Percentiles rank a stretch among this genome's conserved stretches.
phyloP scores from a whole-genome alignment of 2,888 invertebrate species.

The Elegia similella region DNA sequence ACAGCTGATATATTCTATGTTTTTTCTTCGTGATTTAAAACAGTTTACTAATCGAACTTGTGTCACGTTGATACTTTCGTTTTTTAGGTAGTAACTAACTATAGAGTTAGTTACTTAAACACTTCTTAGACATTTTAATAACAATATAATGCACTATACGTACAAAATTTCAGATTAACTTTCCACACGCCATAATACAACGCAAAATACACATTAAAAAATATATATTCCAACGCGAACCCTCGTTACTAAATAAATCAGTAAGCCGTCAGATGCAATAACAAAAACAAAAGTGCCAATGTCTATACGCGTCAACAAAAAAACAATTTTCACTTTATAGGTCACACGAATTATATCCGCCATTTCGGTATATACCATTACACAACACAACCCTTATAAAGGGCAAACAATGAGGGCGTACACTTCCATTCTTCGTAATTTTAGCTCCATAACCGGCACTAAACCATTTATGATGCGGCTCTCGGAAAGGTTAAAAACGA shows the following conservation, averaged over 20 bases:
- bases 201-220: neutral
- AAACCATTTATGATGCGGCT: constrained; percentile 75
- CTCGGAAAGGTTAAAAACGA: constrained; percentile 70
- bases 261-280: constrained; percentile 21
- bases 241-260: constrained; percentile 5
- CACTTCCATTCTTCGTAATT: constrained; percentile 72
- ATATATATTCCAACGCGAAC: neutral
- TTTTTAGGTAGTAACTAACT: too few relatives aligned
- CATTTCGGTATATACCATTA: constrained; percentile 69
- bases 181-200: neutral
- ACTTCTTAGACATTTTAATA: too few relatives aligned
- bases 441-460: constrained; percentile 70
- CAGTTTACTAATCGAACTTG: constrained; percentile 21
- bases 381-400: constrained; percentile 69
- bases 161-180: too few relatives aligned
- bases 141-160: too few relatives aligned
- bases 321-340: constrained; percentile 63
- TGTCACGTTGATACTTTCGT: neutral
- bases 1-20: too few relatives aligned
- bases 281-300: constrained; percentile 20
- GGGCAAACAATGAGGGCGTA: constrained; percentile 67
- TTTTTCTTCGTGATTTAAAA: too few relatives aligned
- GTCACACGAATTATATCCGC: constrained; percentile 72
- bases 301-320: constrained; percentile 27
- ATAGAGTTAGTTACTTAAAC: too few relatives aligned